phyloP scores from a whole-genome alignment of 2,797 vertebrate species.

The Psittacula derbiana region DNA sequence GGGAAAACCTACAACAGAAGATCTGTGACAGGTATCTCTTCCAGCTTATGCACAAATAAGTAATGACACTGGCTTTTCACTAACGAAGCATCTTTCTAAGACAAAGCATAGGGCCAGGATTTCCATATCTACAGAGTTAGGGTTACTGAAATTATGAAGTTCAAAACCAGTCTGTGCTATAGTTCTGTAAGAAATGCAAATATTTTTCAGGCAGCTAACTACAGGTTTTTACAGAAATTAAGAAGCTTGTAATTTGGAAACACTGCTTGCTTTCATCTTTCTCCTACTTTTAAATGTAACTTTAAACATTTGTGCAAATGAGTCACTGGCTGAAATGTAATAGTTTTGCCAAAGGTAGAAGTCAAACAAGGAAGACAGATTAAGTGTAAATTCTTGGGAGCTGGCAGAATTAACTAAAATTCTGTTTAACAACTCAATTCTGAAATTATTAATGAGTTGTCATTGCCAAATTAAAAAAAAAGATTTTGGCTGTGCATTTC shows the following conservation, averaged over 20 bases:
- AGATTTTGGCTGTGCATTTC: background rate
- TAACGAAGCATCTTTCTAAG: background rate
- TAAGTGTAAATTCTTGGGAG: slow-evolving; percentile 49
- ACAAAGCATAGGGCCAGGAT: background rate
- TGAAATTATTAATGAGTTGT: slow-evolving; percentile 55
- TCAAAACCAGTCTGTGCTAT: background rate
- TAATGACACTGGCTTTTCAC: background rate
- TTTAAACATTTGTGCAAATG: slow-evolving; percentile 48
- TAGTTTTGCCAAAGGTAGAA: slow-evolving; percentile 28
- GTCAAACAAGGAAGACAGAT: slow-evolving; percentile 58
- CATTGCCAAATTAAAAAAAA: background rate
- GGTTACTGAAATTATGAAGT: background rate
- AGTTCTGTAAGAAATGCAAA: background rate
- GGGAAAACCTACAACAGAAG: background rate
- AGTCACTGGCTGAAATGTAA: background rate
- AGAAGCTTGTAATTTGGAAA: slow-evolving; percentile 14
- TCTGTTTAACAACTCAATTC: slow-evolving; percentile 58
- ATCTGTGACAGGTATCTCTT: background rate
- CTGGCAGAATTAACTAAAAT: slow-evolving; percentile 56
- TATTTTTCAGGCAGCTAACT: background rate
- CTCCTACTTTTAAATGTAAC: background rate
- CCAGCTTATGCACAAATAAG: background rate
- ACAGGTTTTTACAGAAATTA: background rate
- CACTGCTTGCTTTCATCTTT: slow-evolving; percentile 15
- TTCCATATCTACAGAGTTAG: background rate